Conservation (phyloP, 2,797 vertebrate species). For the Neosilurus mollespiculum region DNA sequence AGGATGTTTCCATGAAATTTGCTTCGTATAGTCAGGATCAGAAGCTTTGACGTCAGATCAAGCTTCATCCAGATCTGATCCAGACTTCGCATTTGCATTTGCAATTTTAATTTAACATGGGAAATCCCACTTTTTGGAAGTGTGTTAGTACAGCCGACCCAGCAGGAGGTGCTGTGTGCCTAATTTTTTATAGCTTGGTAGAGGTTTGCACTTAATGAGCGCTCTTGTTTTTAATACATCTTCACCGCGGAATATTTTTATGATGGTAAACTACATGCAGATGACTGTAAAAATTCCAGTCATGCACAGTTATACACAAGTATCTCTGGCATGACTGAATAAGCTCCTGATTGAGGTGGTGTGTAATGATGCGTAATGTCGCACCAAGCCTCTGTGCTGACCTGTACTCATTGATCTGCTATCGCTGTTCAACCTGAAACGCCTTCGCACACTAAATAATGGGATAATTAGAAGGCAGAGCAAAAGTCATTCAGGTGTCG, state of each 20-base stretch:
- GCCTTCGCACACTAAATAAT: neutral
- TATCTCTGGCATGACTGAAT: neutral
- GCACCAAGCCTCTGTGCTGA: conserved; percentile 39
- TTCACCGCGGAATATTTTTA: neutral
- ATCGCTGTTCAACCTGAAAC: conserved; percentile 23
- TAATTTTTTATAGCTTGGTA: no score
- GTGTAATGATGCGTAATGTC: conserved; percentile 27
- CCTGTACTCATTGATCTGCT: conserved; percentile 1
- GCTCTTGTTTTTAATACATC: neutral
- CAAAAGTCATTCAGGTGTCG: neutral
- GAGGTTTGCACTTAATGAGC: no score
- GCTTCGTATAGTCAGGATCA: no score
- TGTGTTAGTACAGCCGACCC: no score
- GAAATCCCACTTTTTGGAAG: no score
- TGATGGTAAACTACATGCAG: neutral
- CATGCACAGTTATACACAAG: neutral
- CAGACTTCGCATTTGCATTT: no score
- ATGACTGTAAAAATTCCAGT: no score
- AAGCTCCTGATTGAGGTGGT: neutral
- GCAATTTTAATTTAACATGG: no score
- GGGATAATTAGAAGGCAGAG: neutral
- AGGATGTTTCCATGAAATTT: no score
- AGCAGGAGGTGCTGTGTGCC: no score
- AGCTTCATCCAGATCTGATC: no score
- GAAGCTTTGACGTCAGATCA: no score